Base-by-base conservation (phyloP, 2,797 vertebrate genomes). In the Sitta carolinensis region DNA sequence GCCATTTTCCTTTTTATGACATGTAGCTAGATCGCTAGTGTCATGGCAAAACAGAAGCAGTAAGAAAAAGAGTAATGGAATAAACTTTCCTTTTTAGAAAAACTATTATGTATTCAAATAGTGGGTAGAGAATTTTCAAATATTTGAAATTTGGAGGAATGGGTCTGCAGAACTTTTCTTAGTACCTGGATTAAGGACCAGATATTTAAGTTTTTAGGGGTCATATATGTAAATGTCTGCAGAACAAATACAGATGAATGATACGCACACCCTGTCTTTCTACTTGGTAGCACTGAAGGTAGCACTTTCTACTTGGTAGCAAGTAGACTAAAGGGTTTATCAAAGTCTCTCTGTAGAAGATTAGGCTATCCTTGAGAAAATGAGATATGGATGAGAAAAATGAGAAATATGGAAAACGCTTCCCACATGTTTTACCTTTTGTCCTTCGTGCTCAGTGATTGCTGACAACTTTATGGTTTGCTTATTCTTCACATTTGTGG, bases 201-300 rank as follows among this genome's bases (percentile, higher is more conserved):
- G 52, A 10, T 51, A 70, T 30, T 66, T 42, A 77, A 51, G 13
- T 29, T 87, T 72, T 80, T 45, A 89, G 34, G 11, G 14, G 30
- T 67, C 48, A 42, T 9, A 63, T 3, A 57, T 0, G 2, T 57
- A 22, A 55, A 54, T 32, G 5, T 54, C 14, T 61, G 30, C 26
- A 61, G 45, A 73, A 50, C 17, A 51, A 4, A 45, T 5, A 5
- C 38, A 82, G 45, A 2, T 42, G 21, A 92, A 87, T 6, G 23
- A 89, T 15, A 57, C 0, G 0, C 14, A 40, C 12, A 6, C 5
- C 9, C 10, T 10, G 2, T 15, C 52, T 68, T 90, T 74, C 62
- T 40, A 6, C 51, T 78, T 72, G 23, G 15, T 47, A 78, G 42
- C n/a, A 76, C 10, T 62, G 43, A 76, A 63, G 51, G 38, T 36